These are phyloP conservation scores for Tamias sibiricus DNA, from an alignment of 2,113 vertebrate genomes.

Conservation along the genomic window DNA sequence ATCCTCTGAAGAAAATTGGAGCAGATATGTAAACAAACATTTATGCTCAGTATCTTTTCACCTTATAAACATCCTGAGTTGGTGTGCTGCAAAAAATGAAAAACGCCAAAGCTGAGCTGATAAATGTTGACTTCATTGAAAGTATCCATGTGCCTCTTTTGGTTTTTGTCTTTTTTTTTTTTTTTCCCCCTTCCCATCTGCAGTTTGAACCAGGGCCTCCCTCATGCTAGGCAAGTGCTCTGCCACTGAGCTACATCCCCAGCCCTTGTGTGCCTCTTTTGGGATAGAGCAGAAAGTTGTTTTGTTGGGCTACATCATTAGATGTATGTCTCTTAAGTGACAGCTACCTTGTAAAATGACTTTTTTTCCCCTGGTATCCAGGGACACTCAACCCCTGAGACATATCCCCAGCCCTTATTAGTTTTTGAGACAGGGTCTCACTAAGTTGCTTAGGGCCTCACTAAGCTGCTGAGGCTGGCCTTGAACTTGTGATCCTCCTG, in stretches of 20 bases:
- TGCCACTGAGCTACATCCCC: no score
- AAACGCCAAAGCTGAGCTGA: background rate
- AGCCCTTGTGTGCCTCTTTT: background rate
- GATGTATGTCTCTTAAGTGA: background rate
- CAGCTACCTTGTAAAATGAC: background rate
- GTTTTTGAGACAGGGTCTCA: background rate
- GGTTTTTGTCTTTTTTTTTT: background rate
- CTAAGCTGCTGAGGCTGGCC: background rate
- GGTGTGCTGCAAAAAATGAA: background rate
- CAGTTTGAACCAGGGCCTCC: no score
- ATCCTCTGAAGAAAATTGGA: conserved; percentile 34
- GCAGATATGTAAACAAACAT: background rate
- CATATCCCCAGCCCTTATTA: background rate
- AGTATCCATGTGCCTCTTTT: background rate
- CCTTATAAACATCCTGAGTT: background rate
- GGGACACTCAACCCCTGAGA: background rate
- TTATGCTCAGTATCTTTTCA: background rate
- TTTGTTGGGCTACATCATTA: background rate
- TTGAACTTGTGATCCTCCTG: background rate
- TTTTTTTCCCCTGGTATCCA: background rate
- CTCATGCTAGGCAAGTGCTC: no score
- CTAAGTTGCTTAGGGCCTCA: no score
- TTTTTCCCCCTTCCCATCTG: background rate
- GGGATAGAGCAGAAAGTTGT: background rate
- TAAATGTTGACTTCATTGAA: background rate